Evolutionary conservation across 2,888 invertebrate genomes (phyloP).

Genomic region (Ophion slaviceki): DNA sequence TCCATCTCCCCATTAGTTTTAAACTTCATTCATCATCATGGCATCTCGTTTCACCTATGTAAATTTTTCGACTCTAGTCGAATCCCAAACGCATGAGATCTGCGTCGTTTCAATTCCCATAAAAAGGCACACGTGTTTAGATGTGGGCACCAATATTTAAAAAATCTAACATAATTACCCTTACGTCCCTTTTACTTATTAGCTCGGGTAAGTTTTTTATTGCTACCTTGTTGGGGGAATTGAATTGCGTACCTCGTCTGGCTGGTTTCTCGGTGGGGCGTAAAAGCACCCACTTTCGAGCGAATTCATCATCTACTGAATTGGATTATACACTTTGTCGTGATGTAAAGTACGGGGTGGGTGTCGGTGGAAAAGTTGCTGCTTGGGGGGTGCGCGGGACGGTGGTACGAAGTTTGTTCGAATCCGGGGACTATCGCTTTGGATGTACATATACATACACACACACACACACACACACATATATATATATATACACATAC

Average conservation of each 20-base stretch:
- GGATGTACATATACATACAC: not conserved
- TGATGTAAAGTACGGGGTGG: slow-evolving; percentile 2
- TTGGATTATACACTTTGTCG: slow-evolving; percentile 30
- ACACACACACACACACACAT: not conserved
- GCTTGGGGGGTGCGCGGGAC: not conserved
- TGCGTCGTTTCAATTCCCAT: too few species aligned
- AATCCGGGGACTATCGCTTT: slow-evolving; percentile 36
- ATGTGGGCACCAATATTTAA: not conserved
- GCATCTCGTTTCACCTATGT: too few species aligned
- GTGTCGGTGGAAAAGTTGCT: slow-evolving; percentile 12
- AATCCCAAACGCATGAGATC: too few species aligned
- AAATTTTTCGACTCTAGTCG: too few species aligned
- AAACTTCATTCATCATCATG: too few species aligned
- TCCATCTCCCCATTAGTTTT: not conserved
- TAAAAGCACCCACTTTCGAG: slow-evolving; percentile 22
- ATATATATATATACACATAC: too few species aligned
- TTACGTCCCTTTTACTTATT: not conserved
- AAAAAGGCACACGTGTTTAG: too few species aligned
- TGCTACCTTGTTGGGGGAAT: not conserved
- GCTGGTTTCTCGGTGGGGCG: not conserved
- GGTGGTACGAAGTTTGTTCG: slow-evolving; percentile 40
- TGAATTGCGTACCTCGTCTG: not conserved
- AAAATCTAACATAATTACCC: not conserved
- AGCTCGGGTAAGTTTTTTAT: not conserved
- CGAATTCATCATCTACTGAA: slow-evolving; percentile 13